Evolutionary conservation across 2,888 invertebrate species (phyloP).

Genomic region (Meloe dianella): DNA sequence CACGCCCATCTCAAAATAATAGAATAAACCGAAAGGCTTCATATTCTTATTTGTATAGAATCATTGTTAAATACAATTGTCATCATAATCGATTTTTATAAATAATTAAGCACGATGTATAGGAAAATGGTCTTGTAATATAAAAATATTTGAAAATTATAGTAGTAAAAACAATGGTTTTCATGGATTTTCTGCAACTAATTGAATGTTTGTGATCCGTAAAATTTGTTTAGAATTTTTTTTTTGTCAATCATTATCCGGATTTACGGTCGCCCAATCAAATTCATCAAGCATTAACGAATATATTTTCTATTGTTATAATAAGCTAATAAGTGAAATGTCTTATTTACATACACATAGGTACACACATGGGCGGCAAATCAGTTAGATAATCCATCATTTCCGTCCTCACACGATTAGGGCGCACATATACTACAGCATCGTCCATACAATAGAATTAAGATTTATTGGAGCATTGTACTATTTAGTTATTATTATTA

Average conservation of each 20-base stretch:
- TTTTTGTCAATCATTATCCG: no score
- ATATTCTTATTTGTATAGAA: no score
- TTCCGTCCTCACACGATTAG: constrained; percentile 53
- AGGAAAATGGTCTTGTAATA: background rate
- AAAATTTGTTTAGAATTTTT: no score
- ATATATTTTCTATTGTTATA: no score
- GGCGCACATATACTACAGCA: constrained; percentile 49
- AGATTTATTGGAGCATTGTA: constrained; percentile 57
- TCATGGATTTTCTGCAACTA: no score
- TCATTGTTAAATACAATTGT: background rate
- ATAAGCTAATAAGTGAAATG: background rate
- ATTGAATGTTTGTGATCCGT: no score
- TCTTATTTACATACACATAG: constrained; percentile 1
- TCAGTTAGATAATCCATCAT: constrained; percentile 52
- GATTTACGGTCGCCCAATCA: no score
- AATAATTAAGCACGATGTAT: background rate
- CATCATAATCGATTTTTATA: background rate
- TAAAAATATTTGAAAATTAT: background rate
- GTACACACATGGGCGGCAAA: constrained; percentile 21
- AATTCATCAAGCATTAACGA: no score
- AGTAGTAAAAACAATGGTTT: no score
- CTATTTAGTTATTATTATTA: constrained; percentile 32
- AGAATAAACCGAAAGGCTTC: no score
- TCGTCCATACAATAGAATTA: constrained; percentile 54
- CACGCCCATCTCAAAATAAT: background rate